A percentile compares a stretch with the other conserved stretches of the same genome.
Evolutionary conservation across 2,888 invertebrate genomes (phyloP).

Genomic region (Drosophila gaucha): DNA sequence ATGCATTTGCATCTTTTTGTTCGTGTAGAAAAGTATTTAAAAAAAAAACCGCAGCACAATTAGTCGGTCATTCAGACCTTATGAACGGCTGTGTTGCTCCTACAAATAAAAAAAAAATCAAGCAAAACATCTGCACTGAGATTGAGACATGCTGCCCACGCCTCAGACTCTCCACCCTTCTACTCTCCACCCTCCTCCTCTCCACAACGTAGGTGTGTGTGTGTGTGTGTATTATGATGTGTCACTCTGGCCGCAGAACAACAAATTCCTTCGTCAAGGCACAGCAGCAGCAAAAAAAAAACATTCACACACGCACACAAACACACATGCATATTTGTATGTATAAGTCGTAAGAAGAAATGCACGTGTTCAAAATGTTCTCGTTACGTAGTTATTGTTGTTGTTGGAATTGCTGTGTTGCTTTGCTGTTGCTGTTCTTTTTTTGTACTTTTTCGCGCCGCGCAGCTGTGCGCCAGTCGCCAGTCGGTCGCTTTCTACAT

Average conservation of each 20-base stretch:
- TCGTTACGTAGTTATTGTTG: constrained; percentile 58
- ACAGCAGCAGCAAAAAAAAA: constrained; percentile 10
- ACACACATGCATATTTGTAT: constrained; percentile 8
- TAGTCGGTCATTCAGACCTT: constrained; percentile 42
- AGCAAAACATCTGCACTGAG: constrained; percentile 63
- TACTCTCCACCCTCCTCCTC: constrained; percentile 6
- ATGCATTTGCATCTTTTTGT: constrained; percentile 19
- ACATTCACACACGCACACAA: constrained; percentile 28
- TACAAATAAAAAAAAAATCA: constrained; percentile 4
- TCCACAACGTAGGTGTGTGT: constrained; percentile 15
- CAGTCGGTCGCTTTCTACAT: constrained; percentile 75
- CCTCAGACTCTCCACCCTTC: constrained; percentile 5
- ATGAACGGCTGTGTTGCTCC: constrained; percentile 15
- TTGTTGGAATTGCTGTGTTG: constrained; percentile 46
- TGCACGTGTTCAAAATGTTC: constrained; percentile 78
- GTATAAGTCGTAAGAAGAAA: constrained; percentile 65
- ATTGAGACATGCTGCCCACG: constrained; percentile 44
- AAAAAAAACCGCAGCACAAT: constrained; percentile 29
- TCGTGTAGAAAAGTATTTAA: constrained; percentile 18
- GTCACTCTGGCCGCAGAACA: constrained; percentile 66
- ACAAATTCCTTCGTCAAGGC: constrained; percentile 68
- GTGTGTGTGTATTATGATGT: constrained; percentile 46
- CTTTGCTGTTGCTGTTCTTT: constrained; percentile 53
- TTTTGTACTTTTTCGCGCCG: constrained; percentile 65
- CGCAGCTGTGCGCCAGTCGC: constrained; percentile 79